Evolutionary conservation across 2,797 vertebrate genomes (phyloP).

Genomic region (Ctenopoma kingsleyae): DNA sequence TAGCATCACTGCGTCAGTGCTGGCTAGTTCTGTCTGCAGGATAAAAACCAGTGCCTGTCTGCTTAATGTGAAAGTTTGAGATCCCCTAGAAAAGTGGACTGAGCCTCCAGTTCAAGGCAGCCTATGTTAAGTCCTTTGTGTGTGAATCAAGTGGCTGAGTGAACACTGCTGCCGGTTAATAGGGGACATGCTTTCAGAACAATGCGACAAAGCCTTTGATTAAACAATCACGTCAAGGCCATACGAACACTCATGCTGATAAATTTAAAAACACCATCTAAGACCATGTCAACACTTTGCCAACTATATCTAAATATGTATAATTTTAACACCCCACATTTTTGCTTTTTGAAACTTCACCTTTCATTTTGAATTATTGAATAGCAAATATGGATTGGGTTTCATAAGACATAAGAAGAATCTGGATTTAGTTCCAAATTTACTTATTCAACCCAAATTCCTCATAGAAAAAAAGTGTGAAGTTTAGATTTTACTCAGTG

Average conservation of each 20-base stretch:
- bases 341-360: not conserved
- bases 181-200: constrained; percentile 65
- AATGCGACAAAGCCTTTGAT: constrained; percentile 71
- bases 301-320: not conserved
- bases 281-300: constrained; percentile 1
- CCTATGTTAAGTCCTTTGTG: constrained; percentile 59
- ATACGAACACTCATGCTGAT: constrained; percentile 22
- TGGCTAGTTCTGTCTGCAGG: not conserved
- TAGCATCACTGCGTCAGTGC: not conserved
- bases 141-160: constrained; percentile 66
- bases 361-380: not conserved
- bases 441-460: no score
- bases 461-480: no score
- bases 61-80: constrained; percentile 21
- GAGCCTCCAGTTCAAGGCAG: constrained; percentile 27
- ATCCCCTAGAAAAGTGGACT: constrained; percentile 25
- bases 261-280: constrained; percentile 9
- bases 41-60: constrained; percentile 5
- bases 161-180: constrained; percentile 74
- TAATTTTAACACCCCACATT: not conserved
- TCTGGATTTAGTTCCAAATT: no score
- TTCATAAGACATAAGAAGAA: no score
- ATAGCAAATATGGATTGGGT: no score
- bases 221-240: constrained; percentile 75
- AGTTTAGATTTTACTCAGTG: no score